A percentile compares a stretch with the other conserved stretches of the same genome.
Evolutionary conservation across 2,888 invertebrate genomes (phyloP).

Genomic region (Rhodophaea formosa): DNA sequence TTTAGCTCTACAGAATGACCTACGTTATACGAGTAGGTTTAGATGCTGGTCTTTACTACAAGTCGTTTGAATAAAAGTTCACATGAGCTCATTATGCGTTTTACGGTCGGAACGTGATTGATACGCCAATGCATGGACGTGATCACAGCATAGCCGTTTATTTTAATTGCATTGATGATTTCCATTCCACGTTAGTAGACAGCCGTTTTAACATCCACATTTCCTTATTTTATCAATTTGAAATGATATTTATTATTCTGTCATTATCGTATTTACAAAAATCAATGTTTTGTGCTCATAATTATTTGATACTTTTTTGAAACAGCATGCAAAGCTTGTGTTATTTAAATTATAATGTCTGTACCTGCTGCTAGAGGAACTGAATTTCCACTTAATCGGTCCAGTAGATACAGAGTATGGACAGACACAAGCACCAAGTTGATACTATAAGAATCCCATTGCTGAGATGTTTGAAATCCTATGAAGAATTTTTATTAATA

Average conservation of each 20-base stretch:
- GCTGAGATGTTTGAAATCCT: neutral
- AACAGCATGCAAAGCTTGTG: no score
- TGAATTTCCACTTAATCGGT: no score
- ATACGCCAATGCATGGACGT: neutral
- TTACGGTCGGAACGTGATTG: constrained; percentile 7
- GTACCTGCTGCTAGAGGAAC: no score
- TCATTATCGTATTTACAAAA: neutral
- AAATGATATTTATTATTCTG: no score
- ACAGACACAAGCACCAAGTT: no score
- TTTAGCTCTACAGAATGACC: neutral
- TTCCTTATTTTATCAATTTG: neutral
- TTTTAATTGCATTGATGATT: neutral
- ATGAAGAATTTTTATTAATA: neutral
- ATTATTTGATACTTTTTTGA: no score
- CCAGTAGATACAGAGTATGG: no score
- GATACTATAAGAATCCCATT: no score
- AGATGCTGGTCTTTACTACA: neutral
- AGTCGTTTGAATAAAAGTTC: neutral
- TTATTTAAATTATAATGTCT: no score
- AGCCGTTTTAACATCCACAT: neutral
- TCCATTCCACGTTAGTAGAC: neutral
- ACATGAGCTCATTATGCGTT: constrained; percentile 8
- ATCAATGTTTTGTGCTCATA: no score
- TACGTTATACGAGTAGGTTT: neutral
- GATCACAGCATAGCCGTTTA: neutral